Conservation (phyloP, 2,797 vertebrate species). For the Lacerta viridis region DNA sequence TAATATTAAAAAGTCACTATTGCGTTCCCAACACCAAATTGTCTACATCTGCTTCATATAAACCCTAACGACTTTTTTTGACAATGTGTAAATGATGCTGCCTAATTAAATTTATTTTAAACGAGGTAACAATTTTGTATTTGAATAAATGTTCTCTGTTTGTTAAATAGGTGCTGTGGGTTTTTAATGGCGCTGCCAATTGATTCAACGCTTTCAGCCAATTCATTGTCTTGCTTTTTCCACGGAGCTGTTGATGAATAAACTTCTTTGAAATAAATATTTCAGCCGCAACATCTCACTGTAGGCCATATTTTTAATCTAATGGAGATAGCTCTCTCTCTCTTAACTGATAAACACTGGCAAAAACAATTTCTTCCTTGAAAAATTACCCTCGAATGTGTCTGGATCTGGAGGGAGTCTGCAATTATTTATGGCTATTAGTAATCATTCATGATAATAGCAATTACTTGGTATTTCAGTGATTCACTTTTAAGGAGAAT, state of each 20-base stretch:
- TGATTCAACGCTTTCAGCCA: constrained; percentile 17
- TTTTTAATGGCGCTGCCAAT: constrained; percentile 55
- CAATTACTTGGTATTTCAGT: not conserved
- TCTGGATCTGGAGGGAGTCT: not conserved
- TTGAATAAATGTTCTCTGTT: constrained; percentile 44
- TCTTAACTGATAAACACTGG: constrained; percentile 13
- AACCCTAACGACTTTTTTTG: not conserved
- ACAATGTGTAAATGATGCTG: constrained; percentile 49
- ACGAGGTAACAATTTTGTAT: constrained; percentile 56
- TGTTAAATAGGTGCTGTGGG: constrained; percentile 51
- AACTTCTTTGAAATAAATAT: constrained; percentile 9
- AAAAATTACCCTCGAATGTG: not conserved
- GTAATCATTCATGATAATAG: not conserved
- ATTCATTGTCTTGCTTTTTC: not conserved
- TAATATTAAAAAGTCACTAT: not conserved
- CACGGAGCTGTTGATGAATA: constrained; percentile 21
- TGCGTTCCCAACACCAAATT: constrained; percentile 3
- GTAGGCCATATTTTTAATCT: not conserved
- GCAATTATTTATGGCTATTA: constrained; percentile 3
- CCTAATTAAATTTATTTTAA: constrained; percentile 50
- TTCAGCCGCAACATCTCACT: not conserved
- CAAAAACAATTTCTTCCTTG: constrained; percentile 9
- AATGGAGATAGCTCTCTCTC: not conserved
- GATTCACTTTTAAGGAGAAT: not conserved
- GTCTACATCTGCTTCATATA: constrained; percentile 47